These are phyloP conservation scores for Lampris incognitus DNA, from an alignment of 2,113 vertebrate species.

Conservation along the genomic window DNA sequence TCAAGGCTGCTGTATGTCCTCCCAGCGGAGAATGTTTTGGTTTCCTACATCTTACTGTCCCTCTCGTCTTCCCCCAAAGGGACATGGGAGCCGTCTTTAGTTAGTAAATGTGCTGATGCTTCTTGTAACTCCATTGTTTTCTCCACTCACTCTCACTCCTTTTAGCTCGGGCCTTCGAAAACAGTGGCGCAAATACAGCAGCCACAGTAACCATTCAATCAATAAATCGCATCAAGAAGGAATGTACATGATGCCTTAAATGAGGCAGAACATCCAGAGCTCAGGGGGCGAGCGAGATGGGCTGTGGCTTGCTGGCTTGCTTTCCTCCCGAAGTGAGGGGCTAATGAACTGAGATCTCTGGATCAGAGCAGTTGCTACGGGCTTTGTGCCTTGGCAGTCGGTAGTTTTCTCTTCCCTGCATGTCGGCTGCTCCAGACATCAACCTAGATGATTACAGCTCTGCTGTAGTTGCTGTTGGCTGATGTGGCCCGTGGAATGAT, in stretches of 20 bases:
- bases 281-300: slow-evolving; percentile 23
- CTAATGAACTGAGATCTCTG: slow-evolving; percentile 5
- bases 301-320: slow-evolving; percentile 2
- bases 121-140: slow-evolving; percentile 43
- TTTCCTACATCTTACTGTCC: not conserved
- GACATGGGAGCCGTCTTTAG: not conserved
- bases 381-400: slow-evolving; percentile 26
- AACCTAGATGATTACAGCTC: slow-evolving; percentile 62
- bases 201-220: slow-evolving; percentile 54
- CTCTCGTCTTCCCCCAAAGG: not conserved
- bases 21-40: not conserved
- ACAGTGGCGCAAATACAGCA: slow-evolving; percentile 36
- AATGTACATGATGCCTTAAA: slow-evolving; percentile 64
- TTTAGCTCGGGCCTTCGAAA: slow-evolving; percentile 18
- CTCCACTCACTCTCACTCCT: slow-evolving; percentile 19
- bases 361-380: slow-evolving; percentile 40
- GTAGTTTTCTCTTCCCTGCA: slow-evolving; percentile 31
- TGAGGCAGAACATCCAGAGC: slow-evolving; percentile 56
- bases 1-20: not conserved
- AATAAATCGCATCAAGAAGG: slow-evolving; percentile 64
- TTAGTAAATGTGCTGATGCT: slow-evolving; percentile 22
- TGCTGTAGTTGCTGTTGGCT: slow-evolving; percentile 45
- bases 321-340: slow-evolving; percentile 18
- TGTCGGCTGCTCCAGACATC: slow-evolving; percentile 35
- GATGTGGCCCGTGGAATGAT: slow-evolving; percentile 48